Conservation (phyloP, 2,888 invertebrate species). For the Ptychoptera contaminata region DNA sequence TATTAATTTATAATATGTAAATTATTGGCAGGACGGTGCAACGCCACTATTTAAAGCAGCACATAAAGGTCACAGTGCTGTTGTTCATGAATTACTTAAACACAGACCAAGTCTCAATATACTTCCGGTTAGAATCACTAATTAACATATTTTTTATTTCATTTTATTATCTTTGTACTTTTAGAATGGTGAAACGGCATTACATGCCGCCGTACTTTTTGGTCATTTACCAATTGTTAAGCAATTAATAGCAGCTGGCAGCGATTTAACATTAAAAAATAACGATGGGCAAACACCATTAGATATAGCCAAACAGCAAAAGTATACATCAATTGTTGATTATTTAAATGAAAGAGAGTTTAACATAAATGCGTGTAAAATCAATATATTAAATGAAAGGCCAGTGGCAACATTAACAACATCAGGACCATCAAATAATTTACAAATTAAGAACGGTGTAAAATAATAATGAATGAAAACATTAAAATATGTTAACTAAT, state of each 20-base stretch:
- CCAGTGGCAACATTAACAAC: no score
- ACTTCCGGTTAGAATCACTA: constrained; percentile 47
- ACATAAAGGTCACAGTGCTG: constrained; percentile 83
- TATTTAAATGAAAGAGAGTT: constrained; percentile 22
- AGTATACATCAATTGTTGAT: constrained; percentile 27
- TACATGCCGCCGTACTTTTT: constrained; percentile 83
- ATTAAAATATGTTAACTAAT: no score
- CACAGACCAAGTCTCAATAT: constrained; percentile 67
- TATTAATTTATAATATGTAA: no score
- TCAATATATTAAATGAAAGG: no score
- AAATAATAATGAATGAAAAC: no score
- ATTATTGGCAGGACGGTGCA: constrained; percentile 65
- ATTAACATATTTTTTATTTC: constrained; percentile 4
- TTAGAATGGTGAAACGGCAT: constrained; percentile 80
- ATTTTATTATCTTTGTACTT: constrained; percentile 14
- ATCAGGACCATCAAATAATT: no score
- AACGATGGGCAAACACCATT: constrained; percentile 53
- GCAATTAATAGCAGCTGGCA: constrained; percentile 53
- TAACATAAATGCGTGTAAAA: no score
- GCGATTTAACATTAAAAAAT: constrained; percentile 51
- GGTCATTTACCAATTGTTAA: constrained; percentile 69
- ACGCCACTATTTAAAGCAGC: constrained; percentile 89
- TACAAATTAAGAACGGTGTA: no score
- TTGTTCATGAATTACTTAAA: constrained; percentile 68
- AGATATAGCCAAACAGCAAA: constrained; percentile 41